Conservation (phyloP, 2,797 vertebrate species). For the Echeneis naucrates region DNA sequence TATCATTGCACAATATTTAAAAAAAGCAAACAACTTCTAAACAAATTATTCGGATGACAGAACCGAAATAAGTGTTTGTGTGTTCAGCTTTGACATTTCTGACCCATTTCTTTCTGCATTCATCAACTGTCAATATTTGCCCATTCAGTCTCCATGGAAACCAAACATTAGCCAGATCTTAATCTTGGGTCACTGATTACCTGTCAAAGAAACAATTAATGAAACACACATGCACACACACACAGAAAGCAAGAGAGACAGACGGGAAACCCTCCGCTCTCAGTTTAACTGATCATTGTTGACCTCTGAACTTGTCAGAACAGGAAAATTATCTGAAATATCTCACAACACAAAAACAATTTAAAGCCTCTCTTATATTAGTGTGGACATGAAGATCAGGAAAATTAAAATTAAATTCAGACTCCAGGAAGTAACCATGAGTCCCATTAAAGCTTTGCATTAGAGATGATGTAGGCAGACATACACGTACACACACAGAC, state of each 20-base stretch:
- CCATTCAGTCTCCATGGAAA: slow-evolving; percentile 44
- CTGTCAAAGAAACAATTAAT: slow-evolving; percentile 45
- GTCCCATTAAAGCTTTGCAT: slow-evolving; percentile 6
- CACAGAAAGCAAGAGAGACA: too few species aligned
- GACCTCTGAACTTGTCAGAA: slow-evolving; percentile 26
- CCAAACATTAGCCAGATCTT: slow-evolving; percentile 31
- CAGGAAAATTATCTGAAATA: slow-evolving; percentile 16
- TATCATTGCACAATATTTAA: too few species aligned
- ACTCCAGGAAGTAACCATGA: neutral
- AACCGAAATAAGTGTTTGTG: neutral
- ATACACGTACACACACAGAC: slow-evolving; percentile 4
- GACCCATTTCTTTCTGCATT: slow-evolving; percentile 9
- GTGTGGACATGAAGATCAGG: too few species aligned
- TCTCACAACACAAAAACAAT: slow-evolving; percentile 8
- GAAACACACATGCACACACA: slow-evolving; percentile 1
- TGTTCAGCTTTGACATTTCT: slow-evolving; percentile 10
- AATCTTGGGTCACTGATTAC: slow-evolving; percentile 54
- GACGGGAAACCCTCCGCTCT: slow-evolving; percentile 34
- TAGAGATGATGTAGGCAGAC: neutral
- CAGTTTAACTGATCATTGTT: slow-evolving; percentile 34
- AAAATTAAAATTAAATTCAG: neutral
- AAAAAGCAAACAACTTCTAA: too few species aligned
- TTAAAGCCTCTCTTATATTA: neutral
- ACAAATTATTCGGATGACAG: neutral
- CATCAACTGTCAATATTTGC: slow-evolving; percentile 40